phyloP scores from a whole-genome alignment of 2,888 invertebrate genomes.

The Lagria hirta region DNA sequence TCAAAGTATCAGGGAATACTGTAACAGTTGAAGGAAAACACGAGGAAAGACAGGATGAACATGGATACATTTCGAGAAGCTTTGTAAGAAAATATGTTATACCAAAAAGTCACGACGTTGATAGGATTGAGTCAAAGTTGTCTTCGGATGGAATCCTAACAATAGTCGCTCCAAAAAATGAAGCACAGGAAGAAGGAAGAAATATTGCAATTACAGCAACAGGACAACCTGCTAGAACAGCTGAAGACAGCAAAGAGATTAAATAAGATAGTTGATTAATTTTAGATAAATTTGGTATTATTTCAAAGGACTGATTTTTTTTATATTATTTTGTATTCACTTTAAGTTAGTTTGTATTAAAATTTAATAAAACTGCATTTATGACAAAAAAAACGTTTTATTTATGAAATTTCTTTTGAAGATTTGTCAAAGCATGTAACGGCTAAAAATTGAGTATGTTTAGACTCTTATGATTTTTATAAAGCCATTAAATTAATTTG shows the following conservation, averaged over 20 bases:
- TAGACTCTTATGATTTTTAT: too few relatives aligned
- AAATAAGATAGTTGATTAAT: neutral
- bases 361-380: too few relatives aligned
- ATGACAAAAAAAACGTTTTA: too few relatives aligned
- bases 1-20: conserved; percentile 68
- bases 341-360: too few relatives aligned
- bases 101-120: conserved; percentile 73
- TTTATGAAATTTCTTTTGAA: too few relatives aligned
- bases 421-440: too few relatives aligned
- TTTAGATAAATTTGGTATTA: too few relatives aligned
- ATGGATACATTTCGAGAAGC: conserved; percentile 75
- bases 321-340: too few relatives aligned
- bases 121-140: conserved; percentile 70
- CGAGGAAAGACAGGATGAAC: conserved; percentile 72
- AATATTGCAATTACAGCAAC: conserved; percentile 51
- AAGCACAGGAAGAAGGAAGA: conserved; percentile 48
- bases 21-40: conserved; percentile 78
- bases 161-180: conserved; percentile 64
- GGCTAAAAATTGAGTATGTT: too few relatives aligned
- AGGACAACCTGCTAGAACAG: conserved; percentile 9
- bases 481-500: too few relatives aligned
- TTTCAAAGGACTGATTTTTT: too few relatives aligned
- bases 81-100: conserved; percentile 73
- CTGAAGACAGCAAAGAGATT: conserved; percentile 10
- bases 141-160: conserved; percentile 75